These are phyloP conservation scores for Mirounga angustirostris DNA, from an alignment of 2,113 vertebrate species.

Conservation along the genomic window DNA sequence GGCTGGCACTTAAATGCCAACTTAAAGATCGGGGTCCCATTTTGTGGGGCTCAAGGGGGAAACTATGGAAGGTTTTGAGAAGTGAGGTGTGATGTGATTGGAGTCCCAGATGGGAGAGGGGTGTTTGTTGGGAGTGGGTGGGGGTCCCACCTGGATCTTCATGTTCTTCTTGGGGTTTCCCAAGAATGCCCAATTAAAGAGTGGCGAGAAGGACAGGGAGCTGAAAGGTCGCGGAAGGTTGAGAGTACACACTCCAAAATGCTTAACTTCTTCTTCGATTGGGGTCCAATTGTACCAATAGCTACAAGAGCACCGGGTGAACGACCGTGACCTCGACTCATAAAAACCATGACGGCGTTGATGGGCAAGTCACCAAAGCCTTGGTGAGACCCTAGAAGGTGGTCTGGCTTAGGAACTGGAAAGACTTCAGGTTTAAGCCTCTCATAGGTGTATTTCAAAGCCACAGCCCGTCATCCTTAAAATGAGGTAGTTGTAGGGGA, in stretches of 20 bases:
- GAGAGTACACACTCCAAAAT: background rate
- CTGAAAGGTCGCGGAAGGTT: background rate
- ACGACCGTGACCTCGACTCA: background rate
- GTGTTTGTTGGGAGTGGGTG: accelerated
- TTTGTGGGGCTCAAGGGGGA: background rate
- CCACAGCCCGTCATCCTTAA: background rate
- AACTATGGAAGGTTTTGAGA: background rate
- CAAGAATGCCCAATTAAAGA: background rate
- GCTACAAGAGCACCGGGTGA: background rate
- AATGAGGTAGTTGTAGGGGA: background rate
- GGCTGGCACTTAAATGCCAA: background rate
- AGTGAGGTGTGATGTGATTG: background rate
- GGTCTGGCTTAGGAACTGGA: background rate
- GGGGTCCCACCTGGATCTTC: background rate
- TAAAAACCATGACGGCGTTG: background rate
- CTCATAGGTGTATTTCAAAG: background rate
- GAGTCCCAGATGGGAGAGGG: background rate
- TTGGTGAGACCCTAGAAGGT: background rate
- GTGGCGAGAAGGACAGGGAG: background rate
- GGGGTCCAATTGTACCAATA: too few relatives aligned
- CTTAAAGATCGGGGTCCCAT: background rate
- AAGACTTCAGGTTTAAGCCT: background rate
- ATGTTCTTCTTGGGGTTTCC: background rate
- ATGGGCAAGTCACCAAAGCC: background rate
- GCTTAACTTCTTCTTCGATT: background rate